A percentile compares a stretch with the other conserved stretches of the same genome.
These are phyloP conservation scores for Coendou prehensilis DNA, from an alignment of 2,797 vertebrate species.

Conservation along the genomic window DNA sequence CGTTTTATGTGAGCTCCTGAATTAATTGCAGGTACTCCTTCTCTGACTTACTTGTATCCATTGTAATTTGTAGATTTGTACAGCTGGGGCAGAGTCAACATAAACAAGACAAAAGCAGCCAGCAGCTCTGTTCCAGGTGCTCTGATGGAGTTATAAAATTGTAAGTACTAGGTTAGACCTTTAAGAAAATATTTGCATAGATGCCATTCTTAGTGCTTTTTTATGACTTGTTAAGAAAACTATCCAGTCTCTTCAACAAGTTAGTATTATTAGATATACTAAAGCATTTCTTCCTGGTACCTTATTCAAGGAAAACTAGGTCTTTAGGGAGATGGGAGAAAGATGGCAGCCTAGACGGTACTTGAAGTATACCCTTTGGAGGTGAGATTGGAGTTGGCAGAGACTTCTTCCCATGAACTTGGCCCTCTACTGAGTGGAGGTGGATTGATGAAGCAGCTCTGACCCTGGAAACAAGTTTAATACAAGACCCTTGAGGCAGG, in stretches of 20 bases:
- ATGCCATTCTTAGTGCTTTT: background rate
- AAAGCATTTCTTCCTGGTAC: background rate
- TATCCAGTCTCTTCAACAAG: background rate
- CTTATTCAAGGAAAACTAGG: background rate
- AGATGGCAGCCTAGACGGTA: background rate
- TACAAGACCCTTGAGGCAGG: background rate
- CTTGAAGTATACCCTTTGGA: background rate
- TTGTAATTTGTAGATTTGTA: slow-evolving; percentile 92
- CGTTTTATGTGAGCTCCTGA: slow-evolving; percentile 74
- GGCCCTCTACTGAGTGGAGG: background rate
- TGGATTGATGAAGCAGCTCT: background rate
- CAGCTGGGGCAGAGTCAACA: slow-evolving; percentile 96
- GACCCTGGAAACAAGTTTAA: background rate
- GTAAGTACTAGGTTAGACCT: slow-evolving; percentile 91
- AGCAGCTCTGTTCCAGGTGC: slow-evolving; percentile 88
- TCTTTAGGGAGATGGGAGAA: background rate
- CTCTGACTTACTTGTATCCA: background rate
- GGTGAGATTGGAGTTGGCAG: background rate
- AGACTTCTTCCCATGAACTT: background rate
- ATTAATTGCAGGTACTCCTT: slow-evolving; percentile 68
- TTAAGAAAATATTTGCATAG: slow-evolving; percentile 72
- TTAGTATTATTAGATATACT: background rate
- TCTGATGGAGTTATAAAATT: slow-evolving; percentile 93
- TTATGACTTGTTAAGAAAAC: slow-evolving; percentile 29
- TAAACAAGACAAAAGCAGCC: slow-evolving; percentile 91